Conservation (phyloP, 2,797 vertebrate species). For the Sebastes iracundus region DNA sequence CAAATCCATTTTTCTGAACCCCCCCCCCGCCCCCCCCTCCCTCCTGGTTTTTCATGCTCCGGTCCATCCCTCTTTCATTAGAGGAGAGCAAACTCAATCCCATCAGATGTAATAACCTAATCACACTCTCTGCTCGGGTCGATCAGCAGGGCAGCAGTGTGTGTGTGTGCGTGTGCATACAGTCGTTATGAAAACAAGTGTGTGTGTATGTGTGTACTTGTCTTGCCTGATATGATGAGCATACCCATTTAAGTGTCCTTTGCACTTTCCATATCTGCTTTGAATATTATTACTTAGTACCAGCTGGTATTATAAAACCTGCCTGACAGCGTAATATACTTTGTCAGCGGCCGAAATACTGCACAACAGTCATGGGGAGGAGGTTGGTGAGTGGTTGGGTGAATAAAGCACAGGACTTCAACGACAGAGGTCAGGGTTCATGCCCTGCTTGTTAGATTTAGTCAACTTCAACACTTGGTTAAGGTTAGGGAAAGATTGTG, state of each 20-base stretch:
- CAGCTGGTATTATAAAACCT: neutral
- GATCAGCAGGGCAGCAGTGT: neutral
- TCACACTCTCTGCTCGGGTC: slow-evolving; percentile 37
- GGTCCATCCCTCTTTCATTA: slow-evolving; percentile 68
- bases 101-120: slow-evolving; percentile 64
- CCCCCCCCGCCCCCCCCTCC: neutral
- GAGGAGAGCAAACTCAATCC: slow-evolving; percentile 65
- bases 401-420: neutral
- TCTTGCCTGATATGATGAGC: neutral
- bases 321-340: neutral
- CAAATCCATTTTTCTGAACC: slow-evolving; percentile 21
- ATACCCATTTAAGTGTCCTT: neutral
- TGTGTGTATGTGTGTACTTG: neutral
- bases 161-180: neutral
- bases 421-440: neutral
- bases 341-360: neutral
- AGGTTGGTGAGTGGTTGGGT: neutral
- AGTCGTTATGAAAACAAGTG: neutral
- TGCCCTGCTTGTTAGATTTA: neutral
- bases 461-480: neutral
- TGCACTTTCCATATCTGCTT: neutral
- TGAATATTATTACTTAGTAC: neutral
- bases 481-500: neutral
- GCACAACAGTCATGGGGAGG: neutral
- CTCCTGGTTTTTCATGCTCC: slow-evolving; percentile 8